A percentile compares a stretch with the other conserved stretches of the same genome.
These are phyloP conservation scores for Microplitis demolitor DNA, from an alignment of 1,140 invertebrate genomes.

Conservation along the genomic window DNA sequence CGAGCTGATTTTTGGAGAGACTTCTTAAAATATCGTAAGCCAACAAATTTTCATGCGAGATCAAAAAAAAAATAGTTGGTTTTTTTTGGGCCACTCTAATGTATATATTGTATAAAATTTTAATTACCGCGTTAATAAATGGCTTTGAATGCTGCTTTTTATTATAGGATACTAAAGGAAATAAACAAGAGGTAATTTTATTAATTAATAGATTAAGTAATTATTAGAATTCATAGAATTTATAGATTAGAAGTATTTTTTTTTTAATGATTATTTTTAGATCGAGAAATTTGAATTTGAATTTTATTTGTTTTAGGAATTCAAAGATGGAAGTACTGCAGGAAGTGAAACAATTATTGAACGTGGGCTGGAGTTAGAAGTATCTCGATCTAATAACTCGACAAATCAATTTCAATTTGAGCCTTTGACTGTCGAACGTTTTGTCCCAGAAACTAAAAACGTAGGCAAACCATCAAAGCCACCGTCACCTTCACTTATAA, in stretches of 20 bases:
- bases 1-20: too few relatives aligned
- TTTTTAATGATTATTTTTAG: neutral
- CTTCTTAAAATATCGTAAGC: too few relatives aligned
- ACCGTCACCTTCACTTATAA: conserved; percentile 43
- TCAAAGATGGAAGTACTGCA: conserved; percentile 51
- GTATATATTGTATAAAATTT: conserved; percentile 24
- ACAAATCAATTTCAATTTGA: conserved; percentile 52
- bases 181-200: conserved; percentile 43
- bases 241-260: neutral
- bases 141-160: conserved; percentile 25
- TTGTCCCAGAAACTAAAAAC: conserved; percentile 41
- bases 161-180: conserved; percentile 49
- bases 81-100: too few relatives aligned
- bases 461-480: conserved; percentile 40
- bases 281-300: neutral
- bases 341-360: conserved; percentile 44
- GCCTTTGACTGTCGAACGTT: conserved; percentile 49
- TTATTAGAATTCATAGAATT: conserved; percentile 4
- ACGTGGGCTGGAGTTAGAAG: conserved; percentile 50
- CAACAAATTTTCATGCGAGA: too few relatives aligned
- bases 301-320: conserved; percentile 49
- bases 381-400: conserved; percentile 39
- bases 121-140: conserved; percentile 8
- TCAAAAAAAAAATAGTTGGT: too few relatives aligned
- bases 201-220: neutral